Conservation (phyloP, 2,888 invertebrate genomes). For the Orchesellides sinensis region DNA sequence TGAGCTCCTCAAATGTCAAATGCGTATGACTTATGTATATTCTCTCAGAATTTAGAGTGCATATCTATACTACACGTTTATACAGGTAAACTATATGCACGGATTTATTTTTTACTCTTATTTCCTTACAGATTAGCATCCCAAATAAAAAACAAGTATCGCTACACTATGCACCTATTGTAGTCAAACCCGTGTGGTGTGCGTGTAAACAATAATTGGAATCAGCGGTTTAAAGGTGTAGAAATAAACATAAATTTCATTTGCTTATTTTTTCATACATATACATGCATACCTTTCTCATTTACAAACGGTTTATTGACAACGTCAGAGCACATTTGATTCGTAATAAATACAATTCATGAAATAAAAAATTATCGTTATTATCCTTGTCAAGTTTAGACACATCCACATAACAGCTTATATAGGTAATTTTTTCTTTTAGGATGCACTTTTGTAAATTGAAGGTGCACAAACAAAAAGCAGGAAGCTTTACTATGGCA, state of each 20-base stretch:
- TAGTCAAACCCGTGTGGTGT: background rate
- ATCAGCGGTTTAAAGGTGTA: background rate
- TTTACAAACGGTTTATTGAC: slow-evolving; percentile 14
- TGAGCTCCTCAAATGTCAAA: slow-evolving; percentile 19
- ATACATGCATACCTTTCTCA: background rate
- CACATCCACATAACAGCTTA: background rate
- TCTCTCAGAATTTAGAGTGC: background rate
- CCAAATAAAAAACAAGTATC: background rate
- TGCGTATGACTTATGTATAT: background rate
- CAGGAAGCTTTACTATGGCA: slow-evolving; percentile 28
- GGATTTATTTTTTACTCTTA: background rate
- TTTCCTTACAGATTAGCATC: too few species aligned
- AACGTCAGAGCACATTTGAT: background rate
- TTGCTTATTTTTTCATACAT: background rate
- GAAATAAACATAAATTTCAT: background rate
- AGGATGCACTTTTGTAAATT: background rate
- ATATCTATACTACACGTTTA: background rate
- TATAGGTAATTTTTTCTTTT: background rate
- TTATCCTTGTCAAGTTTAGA: slow-evolving; percentile 18
- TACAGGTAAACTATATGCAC: background rate
- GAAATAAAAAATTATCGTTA: background rate
- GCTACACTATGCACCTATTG: background rate
- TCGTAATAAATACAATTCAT: background rate
- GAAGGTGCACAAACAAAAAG: slow-evolving; percentile 1
- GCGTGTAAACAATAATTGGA: slow-evolving; percentile 23